Base-by-base conservation (phyloP, 2,888 invertebrate genomes). In the Lydus trimaculatus region DNA sequence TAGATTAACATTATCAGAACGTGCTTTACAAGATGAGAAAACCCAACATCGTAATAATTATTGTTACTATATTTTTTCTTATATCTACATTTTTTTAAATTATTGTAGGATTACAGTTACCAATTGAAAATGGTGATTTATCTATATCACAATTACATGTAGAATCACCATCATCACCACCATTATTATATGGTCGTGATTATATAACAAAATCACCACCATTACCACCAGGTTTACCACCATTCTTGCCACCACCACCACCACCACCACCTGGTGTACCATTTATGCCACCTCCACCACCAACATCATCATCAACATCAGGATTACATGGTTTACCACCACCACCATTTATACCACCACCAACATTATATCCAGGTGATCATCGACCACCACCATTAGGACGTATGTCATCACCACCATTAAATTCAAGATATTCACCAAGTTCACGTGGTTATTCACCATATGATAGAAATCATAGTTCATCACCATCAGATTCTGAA, bases 241-340 rank as follows among this genome's bases (percentile, higher is more conserved):
- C 87, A 64, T 85, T 90, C 74, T 88, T 91, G 70, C 88, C 87
- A 63, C 86, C 90, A 76, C 89, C 89, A 63, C 86, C 90, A 76
- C 89, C 89, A 48, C 88, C 91, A 69, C 90, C 91, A 61, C 89
- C 91, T 58, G 89, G 89, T 67, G 89, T 90, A 69, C 90, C 90
- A n/a, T 91, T 90, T 70, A 89, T 90, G 79, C 90, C 89, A 65
- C 89, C 88, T 63, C 87, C 87, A 61, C 86, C 79, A 28, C 58
- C n/a, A n/a, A n/a, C n/a, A n/a, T n/a, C n/a, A n/a, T n/a, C n/a
- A n/a, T n/a, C n/a, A n/a, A n/a, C n/a, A n/a, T n/a, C 79, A 72
- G 75, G 79, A 70, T 66, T 75, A 63, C 73, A 66, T 31, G 72
- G 78, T 11, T 74, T 85, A 82, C 58, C 85, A 23, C 75, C 77